Evolutionary conservation across 1,140 invertebrate species (phyloP), one percentile per base, ranked within the genome.

Genomic region (Brachionus manjavacas): DNA sequence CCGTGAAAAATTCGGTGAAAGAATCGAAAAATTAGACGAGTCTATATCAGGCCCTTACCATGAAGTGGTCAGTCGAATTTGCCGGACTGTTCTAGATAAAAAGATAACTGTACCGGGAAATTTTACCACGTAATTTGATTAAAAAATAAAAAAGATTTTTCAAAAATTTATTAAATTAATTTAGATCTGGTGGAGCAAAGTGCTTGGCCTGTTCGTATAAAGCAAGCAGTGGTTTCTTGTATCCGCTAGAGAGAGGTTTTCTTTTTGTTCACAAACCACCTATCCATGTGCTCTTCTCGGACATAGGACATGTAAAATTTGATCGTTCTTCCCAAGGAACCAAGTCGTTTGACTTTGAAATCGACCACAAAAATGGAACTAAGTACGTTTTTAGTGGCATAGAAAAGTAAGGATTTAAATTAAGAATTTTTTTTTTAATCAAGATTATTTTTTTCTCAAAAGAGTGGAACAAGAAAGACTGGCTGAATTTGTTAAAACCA

Each of bases 181-280:
- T 4, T 78, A 96, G 95, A 4, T 94, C 96, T 89, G 93, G 94
- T 79, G 94, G 94, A 25, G 96, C 95, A 2, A 94, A 96, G 1
- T 96, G 95, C 0, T 93, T 99, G 74, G 92, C 94, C 52, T 99
- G 98, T 90, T 98, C 97, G 0, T 98, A 96, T 90, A 98, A 97
- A 90, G 96, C 97, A n/a, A 95, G 96, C 7, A 96, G 96, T 16
- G 98, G 98, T 16, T 94, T 95, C 87, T 89, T 99, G 41, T 99
- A 99, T 91, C 97, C 98, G 2, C 90, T 99, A n/a, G 98, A 99
- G 89, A 92, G 97, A 87, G 97, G 97, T 31, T 98, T 99, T 87
- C 98, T 99, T 85, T 99, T 96, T 88, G 95, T 99, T 14, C 96
- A 99, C 88, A 99, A 99, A 88, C 98, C 98, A 11, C 96, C 97